phyloP scores from a whole-genome alignment of 1,140 invertebrate genomes.

The Dendrolimus kikuchii region DNA sequence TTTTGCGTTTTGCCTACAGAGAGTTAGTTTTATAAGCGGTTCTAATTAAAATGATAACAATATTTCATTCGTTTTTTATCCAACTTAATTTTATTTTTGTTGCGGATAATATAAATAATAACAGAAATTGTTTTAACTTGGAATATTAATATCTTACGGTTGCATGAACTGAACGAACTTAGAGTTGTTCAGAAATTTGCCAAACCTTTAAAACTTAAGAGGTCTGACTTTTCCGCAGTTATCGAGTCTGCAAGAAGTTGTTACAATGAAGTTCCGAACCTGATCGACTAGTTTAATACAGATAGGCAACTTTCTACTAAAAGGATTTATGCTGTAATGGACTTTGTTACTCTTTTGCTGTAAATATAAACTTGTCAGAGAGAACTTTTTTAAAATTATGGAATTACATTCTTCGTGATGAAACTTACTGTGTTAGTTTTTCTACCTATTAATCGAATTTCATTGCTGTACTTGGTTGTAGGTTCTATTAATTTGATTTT shows the following conservation, averaged over 20 bases:
- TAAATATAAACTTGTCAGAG: no score
- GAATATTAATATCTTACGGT: background rate
- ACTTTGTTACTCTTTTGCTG: no score
- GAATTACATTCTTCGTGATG: no score
- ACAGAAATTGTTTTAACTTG: no score
- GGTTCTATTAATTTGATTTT: no score
- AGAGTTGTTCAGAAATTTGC: constrained; percentile 11
- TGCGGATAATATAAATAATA: background rate
- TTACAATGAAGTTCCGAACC: constrained; percentile 11
- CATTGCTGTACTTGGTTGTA: no score
- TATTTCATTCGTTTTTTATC: constrained; percentile 40
- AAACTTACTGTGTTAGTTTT: no score
- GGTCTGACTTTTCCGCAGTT: constrained; percentile 13
- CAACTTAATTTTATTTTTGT: background rate
- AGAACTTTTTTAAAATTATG: no score
- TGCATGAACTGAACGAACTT: constrained; percentile 9
- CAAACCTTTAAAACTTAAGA: constrained; percentile 15
- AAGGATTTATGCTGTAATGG: background rate
- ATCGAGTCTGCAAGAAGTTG: constrained; percentile 14
- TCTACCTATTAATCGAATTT: no score
- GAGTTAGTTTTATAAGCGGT: constrained; percentile 33
- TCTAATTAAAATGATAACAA: constrained; percentile 60
- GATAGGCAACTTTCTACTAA: constrained; percentile 10
- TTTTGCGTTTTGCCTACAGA: constrained; percentile 18
- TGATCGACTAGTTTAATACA: constrained; percentile 11